Conservation (phyloP, 2,113 vertebrate genomes). For the Xenopus borealis region DNA sequence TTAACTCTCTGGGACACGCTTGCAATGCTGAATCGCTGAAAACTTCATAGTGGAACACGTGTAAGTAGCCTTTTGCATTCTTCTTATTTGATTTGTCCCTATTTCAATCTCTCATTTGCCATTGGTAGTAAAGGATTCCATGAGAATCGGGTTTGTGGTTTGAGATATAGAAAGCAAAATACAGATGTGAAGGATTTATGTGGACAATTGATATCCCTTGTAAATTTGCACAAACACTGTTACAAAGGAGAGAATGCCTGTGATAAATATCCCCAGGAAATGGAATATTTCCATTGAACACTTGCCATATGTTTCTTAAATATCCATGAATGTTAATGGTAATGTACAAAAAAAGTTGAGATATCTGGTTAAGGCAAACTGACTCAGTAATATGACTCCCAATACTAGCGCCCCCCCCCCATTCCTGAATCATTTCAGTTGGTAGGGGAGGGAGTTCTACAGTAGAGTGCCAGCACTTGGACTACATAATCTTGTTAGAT, state of each 20-base stretch:
- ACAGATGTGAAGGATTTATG: slow-evolving; percentile 47
- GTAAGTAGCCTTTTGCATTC: slow-evolving; percentile 16
- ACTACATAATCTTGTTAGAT: no score
- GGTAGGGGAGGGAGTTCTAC: background rate
- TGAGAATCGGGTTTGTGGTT: slow-evolving; percentile 46
- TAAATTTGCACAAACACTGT: slow-evolving; percentile 47
- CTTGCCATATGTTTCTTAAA: slow-evolving; percentile 41
- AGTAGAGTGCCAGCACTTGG: no score
- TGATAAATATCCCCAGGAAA: slow-evolving; percentile 46
- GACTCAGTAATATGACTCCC: no score
- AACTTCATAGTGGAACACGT: slow-evolving; percentile 1
- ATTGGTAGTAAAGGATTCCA: slow-evolving; percentile 45
- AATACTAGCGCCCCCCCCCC: no score
- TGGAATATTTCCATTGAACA: slow-evolving; percentile 45
- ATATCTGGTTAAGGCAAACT: background rate
- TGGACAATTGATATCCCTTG: slow-evolving; percentile 46
- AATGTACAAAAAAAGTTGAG: slow-evolving; percentile 28
- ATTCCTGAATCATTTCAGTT: background rate
- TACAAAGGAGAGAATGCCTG: slow-evolving; percentile 41
- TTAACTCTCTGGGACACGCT: background rate
- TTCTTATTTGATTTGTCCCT: slow-evolving; percentile 14
- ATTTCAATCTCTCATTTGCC: slow-evolving; percentile 39
- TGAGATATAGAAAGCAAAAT: slow-evolving; percentile 46
- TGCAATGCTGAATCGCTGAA: background rate
- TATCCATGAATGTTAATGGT: slow-evolving; percentile 32